phyloP scores from a whole-genome alignment of 2,888 invertebrate genomes.

The Scaptomyza flava region DNA sequence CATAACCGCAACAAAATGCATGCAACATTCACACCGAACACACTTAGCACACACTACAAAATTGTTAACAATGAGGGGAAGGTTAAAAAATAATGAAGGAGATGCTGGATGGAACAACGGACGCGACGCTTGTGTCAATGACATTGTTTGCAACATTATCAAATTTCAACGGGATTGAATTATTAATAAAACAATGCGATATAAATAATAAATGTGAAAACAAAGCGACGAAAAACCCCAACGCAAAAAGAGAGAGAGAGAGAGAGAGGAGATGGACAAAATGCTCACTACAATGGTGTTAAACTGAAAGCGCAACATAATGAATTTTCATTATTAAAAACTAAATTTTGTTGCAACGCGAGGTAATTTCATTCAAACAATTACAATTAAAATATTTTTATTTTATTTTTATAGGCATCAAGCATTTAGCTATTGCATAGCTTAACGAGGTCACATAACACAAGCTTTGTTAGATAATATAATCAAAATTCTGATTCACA shows the following conservation, averaged over 20 bases:
- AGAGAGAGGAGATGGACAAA: not conserved
- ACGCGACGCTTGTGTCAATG: constrained; percentile 30
- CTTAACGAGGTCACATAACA: no score
- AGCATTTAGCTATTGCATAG: no score
- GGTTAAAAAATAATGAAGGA: not conserved
- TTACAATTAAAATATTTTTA: not conserved
- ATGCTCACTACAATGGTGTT: not conserved
- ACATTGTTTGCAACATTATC: constrained; percentile 57
- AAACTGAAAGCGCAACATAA: constrained; percentile 15
- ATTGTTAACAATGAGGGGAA: constrained; percentile 1
- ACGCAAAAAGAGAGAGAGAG: constrained; percentile 5
- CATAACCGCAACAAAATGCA: constrained; percentile 45
- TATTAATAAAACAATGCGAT: constrained; percentile 63
- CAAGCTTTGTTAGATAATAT: no score
- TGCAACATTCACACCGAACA: constrained; percentile 14
- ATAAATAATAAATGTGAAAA: constrained; percentile 63
- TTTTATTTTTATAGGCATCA: no score
- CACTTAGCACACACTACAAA: constrained; percentile 5
- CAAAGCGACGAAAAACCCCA: constrained; percentile 35
- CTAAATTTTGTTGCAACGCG: not conserved
- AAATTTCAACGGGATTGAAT: constrained; percentile 64
- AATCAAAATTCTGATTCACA: no score
- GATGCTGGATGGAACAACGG: not conserved
- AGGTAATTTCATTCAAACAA: not conserved
- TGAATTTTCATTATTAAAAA: constrained; percentile 5